phyloP scores from a whole-genome alignment of 2,113 vertebrate genomes.

The Eublepharis macularius region DNA sequence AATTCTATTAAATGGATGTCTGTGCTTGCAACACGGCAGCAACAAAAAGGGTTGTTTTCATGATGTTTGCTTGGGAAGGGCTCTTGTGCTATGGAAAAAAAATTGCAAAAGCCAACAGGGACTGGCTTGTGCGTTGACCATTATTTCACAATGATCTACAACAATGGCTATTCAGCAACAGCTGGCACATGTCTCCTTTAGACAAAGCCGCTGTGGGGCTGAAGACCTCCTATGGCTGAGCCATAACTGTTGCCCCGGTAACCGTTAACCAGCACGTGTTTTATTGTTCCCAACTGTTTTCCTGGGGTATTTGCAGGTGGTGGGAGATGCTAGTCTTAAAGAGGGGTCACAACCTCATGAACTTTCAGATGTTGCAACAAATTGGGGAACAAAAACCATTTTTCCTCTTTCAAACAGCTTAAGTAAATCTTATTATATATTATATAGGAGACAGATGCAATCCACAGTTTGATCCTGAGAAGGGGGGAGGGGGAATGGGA shows the following conservation, averaged over 20 bases:
- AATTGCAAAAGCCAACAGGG: slow-evolving; percentile 54
- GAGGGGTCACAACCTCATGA: slow-evolving; percentile 84
- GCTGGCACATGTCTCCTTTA: slow-evolving; percentile 79
- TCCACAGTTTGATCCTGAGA: slow-evolving; percentile 50
- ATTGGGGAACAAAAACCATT: slow-evolving; percentile 81
- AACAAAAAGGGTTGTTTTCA: slow-evolving; percentile 22
- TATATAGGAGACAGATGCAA: slow-evolving; percentile 71
- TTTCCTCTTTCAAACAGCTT: slow-evolving; percentile 72
- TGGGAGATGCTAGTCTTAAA: slow-evolving; percentile 75
- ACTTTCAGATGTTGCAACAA: slow-evolving; percentile 87
- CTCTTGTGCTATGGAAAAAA: slow-evolving; percentile 29
- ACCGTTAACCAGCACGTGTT: slow-evolving; percentile 89
- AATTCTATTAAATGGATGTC: not conserved
- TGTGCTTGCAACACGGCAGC: not conserved
- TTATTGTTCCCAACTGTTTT: slow-evolving; percentile 87
- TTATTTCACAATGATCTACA: slow-evolving; percentile 76
- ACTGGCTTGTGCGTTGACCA: slow-evolving; percentile 63
- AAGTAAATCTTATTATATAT: slow-evolving; percentile 79
- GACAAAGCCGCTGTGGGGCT: slow-evolving; percentile 78
- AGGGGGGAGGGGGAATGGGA: not conserved
- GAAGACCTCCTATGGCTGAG: slow-evolving; percentile 75
- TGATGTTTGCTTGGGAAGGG: slow-evolving; percentile 27
- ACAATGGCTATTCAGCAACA: slow-evolving; percentile 81
- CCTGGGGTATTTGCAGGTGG: slow-evolving; percentile 82
- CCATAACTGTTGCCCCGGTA: slow-evolving; percentile 85